These are phyloP conservation scores for Osmerus eperlanus DNA, from an alignment of 2,113 vertebrate genomes.

Conservation along the genomic window DNA sequence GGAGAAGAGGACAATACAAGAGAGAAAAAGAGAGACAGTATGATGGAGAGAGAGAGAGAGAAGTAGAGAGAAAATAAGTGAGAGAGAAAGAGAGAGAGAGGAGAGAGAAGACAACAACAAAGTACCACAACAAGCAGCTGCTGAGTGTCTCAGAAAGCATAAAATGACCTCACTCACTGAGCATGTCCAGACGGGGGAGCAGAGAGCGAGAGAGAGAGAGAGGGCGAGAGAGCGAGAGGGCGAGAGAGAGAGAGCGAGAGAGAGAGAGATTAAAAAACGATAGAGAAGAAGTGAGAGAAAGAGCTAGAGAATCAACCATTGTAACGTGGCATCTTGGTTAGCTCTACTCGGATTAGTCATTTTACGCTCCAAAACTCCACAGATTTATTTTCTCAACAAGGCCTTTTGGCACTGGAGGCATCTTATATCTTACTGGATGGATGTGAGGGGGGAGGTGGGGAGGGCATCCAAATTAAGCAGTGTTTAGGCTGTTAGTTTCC, in stretches of 20 bases:
- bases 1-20: too few relatives aligned
- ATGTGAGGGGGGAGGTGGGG: too few relatives aligned
- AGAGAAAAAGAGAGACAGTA: too few relatives aligned
- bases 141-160: slow-evolving; percentile 51
- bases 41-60: background rate
- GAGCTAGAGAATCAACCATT: background rate
- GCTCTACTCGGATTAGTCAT: too few relatives aligned
- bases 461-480: too few relatives aligned
- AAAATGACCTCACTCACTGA: slow-evolving; percentile 61
- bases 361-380: too few relatives aligned
- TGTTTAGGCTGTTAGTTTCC: too few relatives aligned
- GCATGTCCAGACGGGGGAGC: slow-evolving; percentile 43
- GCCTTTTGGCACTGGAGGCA: too few relatives aligned
- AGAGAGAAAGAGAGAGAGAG: slow-evolving; percentile 20
- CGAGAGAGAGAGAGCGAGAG: background rate
- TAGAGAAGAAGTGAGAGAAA: background rate
- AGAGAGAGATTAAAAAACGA: background rate
- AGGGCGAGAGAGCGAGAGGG: background rate
- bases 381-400: too few relatives aligned
- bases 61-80: background rate
- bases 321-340: too few relatives aligned
- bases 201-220: slow-evolving; percentile 14
- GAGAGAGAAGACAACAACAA: slow-evolving; percentile 35
- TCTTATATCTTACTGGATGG: too few relatives aligned
- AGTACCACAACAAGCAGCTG: slow-evolving; percentile 54